Base-by-base conservation (phyloP, 1,140 invertebrate species). In the Lepeophtheirus salmonis region DNA sequence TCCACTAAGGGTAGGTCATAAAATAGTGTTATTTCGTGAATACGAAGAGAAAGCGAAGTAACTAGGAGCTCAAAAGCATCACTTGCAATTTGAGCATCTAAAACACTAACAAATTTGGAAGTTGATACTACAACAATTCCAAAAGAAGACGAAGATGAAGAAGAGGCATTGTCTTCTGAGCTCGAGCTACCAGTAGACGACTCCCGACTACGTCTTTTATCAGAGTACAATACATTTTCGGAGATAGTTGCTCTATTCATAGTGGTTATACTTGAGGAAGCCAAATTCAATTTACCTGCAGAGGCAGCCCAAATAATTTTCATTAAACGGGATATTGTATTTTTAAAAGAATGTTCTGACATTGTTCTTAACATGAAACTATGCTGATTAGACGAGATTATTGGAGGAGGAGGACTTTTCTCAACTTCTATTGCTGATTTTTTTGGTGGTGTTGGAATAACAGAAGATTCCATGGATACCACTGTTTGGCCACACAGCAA, bases 31-130 rank as follows among this genome's bases (percentile, higher is more conserved):
- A 57, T 57, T 20, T 30, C 53, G 24, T 64, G 51, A 52, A 63
- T 60, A 50, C 74, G 67, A 24, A 74, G 65, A 60, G 73, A 68
- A 17, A 77, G 65, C 64, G 73, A 76, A 3, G 73, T 73, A 21
- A 75, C 68, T n/a, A 77, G 66, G 23, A 77, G 69, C 64, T 75
- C 73, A 48, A 77, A 64, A 3, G 74, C 72, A 62, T 76, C 72
- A 25, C 69, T 67, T 2, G 75, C 73, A 50, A 77, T 73, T 48
- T 72, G 70, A 54, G 69, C 67, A 65, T 76, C 75, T 63, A 70
- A 69, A 52, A 68, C 67, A 12, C 67, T 68, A 10, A 75, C 70
- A 57, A 65, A 64, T 2, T 65, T 63, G 30, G 30, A 63, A 75
- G 71, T 21, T 72, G 70, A 14, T 70, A 67, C 68, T 73, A 75